Base-by-base conservation (phyloP, 2,113 vertebrate genomes). In the Chamaetylas fuelleborni region DNA sequence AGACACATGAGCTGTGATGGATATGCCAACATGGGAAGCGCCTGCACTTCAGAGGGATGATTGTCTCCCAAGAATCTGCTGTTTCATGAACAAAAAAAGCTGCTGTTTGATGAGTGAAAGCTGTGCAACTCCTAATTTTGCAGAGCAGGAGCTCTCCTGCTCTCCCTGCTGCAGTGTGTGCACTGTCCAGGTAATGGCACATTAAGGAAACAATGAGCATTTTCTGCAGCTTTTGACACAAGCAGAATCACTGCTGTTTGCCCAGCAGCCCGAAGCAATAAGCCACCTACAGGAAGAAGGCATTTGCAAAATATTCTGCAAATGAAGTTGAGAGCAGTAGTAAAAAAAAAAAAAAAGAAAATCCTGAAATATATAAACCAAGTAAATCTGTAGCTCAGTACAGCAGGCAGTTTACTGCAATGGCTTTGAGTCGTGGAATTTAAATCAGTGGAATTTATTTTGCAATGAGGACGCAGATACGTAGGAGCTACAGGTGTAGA, bases 211-310 rank as follows among this genome's bases (percentile, higher is more conserved):
- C 74, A 80, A 82, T 67, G 42, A 94, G 72, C 69, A 25, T 73
- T 65, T 95, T 56, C 82, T 84, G 90, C 80, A 86, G 85, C 61
- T 94, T 86, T 57, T 80, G 90, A 81, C 79, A 92, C 40, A 71
- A 90, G 82, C 14, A 43, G 76, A 90, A 93, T 57, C 36, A 67
- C 72, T 86, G 88, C 54, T 60, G 48, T 83, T 78, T 84, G 90
- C 92, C 71, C 60, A 72, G 72, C 60, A 92, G 62, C 57, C 82
- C 78, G 43, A 48, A 83, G 74, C 8, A 91, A 87, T 90, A 64
- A 96, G 85, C 74, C 60, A 83, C 82, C 86, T 56, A 54, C 43
- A 48, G 78, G 67, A 96, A 74, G 47, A 77, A 56, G 0, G 9
- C 48, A 67, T 81, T 67, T 90, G 48, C 80, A 90, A 94, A 95